Percentiles rank a stretch among this genome's conserved stretches.
These are phyloP conservation scores for Diarsia rubi DNA, from an alignment of 2,888 invertebrate species.

Conservation along the genomic window DNA sequence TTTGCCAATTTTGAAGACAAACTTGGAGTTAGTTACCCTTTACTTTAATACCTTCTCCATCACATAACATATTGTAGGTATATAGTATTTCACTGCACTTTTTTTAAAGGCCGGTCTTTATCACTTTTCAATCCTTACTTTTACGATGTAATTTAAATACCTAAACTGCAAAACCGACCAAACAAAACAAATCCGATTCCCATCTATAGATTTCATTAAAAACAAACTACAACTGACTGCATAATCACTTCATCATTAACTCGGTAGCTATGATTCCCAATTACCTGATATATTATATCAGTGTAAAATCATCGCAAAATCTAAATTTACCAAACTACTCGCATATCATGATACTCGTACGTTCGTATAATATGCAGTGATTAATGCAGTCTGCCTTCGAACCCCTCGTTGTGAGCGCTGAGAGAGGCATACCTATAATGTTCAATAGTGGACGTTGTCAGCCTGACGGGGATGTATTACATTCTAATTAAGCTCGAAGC, in stretches of 20 bases:
- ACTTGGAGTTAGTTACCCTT: conserved; percentile 37
- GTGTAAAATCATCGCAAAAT: conserved; percentile 8
- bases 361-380: conserved; percentile 39
- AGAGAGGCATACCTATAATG: conserved; percentile 48
- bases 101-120: neutral
- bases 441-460: conserved; percentile 51
- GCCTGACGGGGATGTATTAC: conserved; percentile 45
- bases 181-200: neutral
- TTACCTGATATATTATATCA: conserved; percentile 12
- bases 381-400: conserved; percentile 53
- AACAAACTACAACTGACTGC: neutral
- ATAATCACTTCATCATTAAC: neutral
- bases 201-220: neutral
- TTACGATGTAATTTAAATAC: neutral
- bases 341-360: conserved; percentile 31
- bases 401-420: conserved; percentile 37
- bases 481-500: conserved; percentile 56
- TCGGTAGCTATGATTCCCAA: conserved; percentile 6
- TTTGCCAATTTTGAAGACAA: conserved; percentile 61
- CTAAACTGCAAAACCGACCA: too few relatives aligned
- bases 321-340: conserved; percentile 23
- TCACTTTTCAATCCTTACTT: neutral
- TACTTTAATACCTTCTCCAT: conserved; percentile 1
- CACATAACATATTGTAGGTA: neutral
- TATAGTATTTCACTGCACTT: neutral